These are phyloP conservation scores for Lucinisca nassula DNA, from an alignment of 2,888 invertebrate species.

Conservation along the genomic window DNA sequence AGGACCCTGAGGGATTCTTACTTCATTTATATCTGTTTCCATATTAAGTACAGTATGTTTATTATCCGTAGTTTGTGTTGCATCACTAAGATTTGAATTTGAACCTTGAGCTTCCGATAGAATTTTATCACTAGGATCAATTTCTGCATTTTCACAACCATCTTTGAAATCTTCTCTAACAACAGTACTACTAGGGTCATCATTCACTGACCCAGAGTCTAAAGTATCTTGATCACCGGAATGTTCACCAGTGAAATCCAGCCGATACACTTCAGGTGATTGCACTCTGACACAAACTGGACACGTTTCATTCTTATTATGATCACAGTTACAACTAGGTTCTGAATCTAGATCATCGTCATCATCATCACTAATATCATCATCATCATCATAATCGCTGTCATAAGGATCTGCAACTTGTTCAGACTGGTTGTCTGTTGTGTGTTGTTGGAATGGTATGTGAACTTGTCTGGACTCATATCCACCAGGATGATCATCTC, in stretches of 20 bases:
- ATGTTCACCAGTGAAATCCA: constrained; percentile 69
- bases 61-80: neutral
- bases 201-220: constrained; percentile 9
- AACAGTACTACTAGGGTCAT: neutral
- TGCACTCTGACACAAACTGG: constrained; percentile 65
- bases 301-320: constrained; percentile 60
- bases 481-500: constrained; percentile 50
- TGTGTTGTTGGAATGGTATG: constrained; percentile 51
- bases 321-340: constrained; percentile 61
- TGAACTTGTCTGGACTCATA: constrained; percentile 49
- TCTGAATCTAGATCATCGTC: constrained; percentile 30
- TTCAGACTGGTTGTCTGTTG: constrained; percentile 59
- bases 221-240: constrained; percentile 56
- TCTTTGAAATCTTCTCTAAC: neutral
- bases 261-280: constrained; percentile 66
- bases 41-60: neutral
- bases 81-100: neutral
- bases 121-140: constrained; percentile 2
- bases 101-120: neutral
- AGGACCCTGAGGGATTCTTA: neutral
- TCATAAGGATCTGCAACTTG: neutral
- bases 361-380: neutral
- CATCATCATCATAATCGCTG: neutral
- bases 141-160: constrained; percentile 18
- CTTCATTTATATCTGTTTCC: neutral